Evolutionary conservation across 2,888 invertebrate genomes (phyloP).

Genomic region (Athripsodes cinereus): DNA sequence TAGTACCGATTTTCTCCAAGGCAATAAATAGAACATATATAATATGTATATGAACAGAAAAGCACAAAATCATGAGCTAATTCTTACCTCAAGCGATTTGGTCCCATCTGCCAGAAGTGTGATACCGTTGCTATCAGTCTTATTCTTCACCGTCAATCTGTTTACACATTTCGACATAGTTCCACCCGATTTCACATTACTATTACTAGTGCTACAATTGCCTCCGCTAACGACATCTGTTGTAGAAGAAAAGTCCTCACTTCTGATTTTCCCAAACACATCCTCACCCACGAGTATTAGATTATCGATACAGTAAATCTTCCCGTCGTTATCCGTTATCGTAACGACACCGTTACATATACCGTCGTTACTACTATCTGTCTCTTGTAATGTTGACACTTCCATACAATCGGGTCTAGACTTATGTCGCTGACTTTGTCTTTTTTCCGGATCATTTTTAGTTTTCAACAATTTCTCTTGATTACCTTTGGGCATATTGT

Average conservation of each 20-base stretch:
- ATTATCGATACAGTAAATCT: slow-evolving; percentile 26
- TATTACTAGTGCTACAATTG: slow-evolving; percentile 4
- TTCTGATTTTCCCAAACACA: slow-evolving; percentile 15
- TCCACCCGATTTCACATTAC: neutral
- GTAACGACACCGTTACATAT: slow-evolving; percentile 16
- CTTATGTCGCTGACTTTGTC: slow-evolving; percentile 10
- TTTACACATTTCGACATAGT: slow-evolving; percentile 6
- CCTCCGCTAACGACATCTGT: slow-evolving; percentile 9
- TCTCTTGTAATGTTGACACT: neutral
- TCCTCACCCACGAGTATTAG: slow-evolving; percentile 25
- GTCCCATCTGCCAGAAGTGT: slow-evolving; percentile 15
- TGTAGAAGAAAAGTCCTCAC: slow-evolving; percentile 6
- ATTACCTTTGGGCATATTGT: slow-evolving; percentile 16
- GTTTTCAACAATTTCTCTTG: slow-evolving; percentile 24
- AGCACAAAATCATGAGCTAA: too few species aligned
- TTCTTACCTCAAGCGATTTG: slow-evolving; percentile 21
- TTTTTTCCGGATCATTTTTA: slow-evolving; percentile 13
- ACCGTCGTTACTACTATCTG: neutral
- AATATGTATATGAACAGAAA: too few species aligned
- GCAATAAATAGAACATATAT: too few species aligned
- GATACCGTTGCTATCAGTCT: slow-evolving; percentile 14
- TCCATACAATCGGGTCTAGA: neutral
- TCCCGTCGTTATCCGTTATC: slow-evolving; percentile 25
- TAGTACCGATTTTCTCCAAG: too few species aligned
- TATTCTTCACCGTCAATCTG: slow-evolving; percentile 24